Evolutionary conservation across 2,888 invertebrate species (phyloP), one percentile per base, ranked within the genome.

Genomic region (Rhaphigaster nebulosa): DNA sequence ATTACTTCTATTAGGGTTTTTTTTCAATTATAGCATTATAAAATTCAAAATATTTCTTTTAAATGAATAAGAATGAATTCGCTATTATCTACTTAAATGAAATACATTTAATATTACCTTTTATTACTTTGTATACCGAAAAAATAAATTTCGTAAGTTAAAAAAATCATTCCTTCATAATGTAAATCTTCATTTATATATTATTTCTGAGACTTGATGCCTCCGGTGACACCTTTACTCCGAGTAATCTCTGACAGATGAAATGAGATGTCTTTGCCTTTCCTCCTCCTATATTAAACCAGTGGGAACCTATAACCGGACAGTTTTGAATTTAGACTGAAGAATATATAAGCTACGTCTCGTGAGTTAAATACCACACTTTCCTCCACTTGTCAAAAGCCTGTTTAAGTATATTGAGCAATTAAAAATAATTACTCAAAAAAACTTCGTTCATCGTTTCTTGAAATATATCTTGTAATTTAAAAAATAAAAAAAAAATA

Each of bases 231-330:
- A 76, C 8, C 38, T 76, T 38, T 38, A 34, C 70, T 76, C 70
- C 20, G 23, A 38, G 70, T 76, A 76, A 76, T 76, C 70, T 20
- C 38, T 76, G 70, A 38, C 70, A 76, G 70, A 76, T 76, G 38
- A 76, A 76, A 76, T 76, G 70, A 76, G 70, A 76, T 23, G 70
- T 38, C 70, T 76, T 76, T 29, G 65, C 29, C 65, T 65, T n/a
- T 20, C 65, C 10, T 65, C 29, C 65, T 29, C 29, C 15, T 34
- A 76, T 76, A 76, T 76, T 76, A 76, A 76, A 76, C 70, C 70
- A 12, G 70, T 76, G 15, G 38, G 70, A 76, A 38, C 70, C 70
- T 76, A 76, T 76, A 76, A 76, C 34, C 38, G 20, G 20, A 4
- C 70, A 38, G 70, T 76, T 34, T 76, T 76, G 65, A 29, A 65